Base-by-base conservation (phyloP, 2,113 vertebrate genomes). In the Cromileptes altivelis region DNA sequence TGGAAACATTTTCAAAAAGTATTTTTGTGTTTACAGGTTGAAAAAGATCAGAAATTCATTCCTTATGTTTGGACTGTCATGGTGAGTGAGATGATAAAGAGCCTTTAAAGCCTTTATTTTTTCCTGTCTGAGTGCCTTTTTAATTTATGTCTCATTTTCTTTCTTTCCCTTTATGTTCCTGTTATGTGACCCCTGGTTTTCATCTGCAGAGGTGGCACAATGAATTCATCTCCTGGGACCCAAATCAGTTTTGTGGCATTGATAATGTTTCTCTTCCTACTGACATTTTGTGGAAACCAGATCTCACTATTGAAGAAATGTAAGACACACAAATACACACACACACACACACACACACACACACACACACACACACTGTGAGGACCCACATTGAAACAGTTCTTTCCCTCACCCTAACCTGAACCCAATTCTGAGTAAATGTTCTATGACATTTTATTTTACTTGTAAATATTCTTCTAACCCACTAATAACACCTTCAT, bases 11-110 rank as follows among this genome's bases (percentile, higher is more conserved):
- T 56, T 58, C 6, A 53, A 45, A 18, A 50, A 8, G 2, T 14
- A 49, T 42, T 60, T 53, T 0, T 62, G 76, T 83, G 17, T 63
- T 81, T 30, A 17, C 63, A 94, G 93, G 77, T 92, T 63, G 93
- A 94, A 50, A 89, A 91, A 74, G 90, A 93, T 2, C 93, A 94
- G 65, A 94, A 81, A 53, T 93, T 93, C 40, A 90, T 90, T 33
- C 89, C 89, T 18, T 92, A 88, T 30, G 73, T 91, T 65, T 91
- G 86, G 91, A 88, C 83, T 0, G 62, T 76, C 37, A 73, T 47
- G 57, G 93, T 94, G 74, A 91, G 91, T 18, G 45, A 56, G 21
- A 30, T 14, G 17, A 45, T 27, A 0, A 23, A 25, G 8, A n/a
- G n/a, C n/a, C n/a, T n/a, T n/a, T n/a, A n/a, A n/a, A n/a, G n/a